Evolutionary conservation across 23 tunicate species (phyloP).

Genomic region (Oikopleura albicans): DNA sequence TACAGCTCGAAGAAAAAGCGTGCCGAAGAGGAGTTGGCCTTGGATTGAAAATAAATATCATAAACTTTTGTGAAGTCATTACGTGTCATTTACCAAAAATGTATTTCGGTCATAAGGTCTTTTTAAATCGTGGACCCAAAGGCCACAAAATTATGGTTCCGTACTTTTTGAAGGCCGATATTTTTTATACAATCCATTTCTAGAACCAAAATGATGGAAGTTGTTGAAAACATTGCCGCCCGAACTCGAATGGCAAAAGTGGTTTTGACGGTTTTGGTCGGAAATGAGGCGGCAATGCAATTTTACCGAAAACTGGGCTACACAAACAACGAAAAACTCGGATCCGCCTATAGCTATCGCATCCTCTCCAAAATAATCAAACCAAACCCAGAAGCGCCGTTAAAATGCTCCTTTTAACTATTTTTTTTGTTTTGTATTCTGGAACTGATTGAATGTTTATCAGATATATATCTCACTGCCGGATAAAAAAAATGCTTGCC

Average conservation of each 20-base stretch:
- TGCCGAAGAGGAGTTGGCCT: neutral
- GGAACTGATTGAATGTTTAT: neutral
- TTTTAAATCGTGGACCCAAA: too few relatives aligned
- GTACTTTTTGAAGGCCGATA: too few relatives aligned
- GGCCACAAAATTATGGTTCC: too few relatives aligned
- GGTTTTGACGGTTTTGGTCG: neutral
- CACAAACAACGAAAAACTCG: constrained; percentile 2
- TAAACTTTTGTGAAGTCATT: neutral
- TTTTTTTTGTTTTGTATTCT: neutral
- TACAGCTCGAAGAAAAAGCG: constrained; percentile 1
- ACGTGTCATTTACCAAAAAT: too few relatives aligned
- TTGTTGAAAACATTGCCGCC: neutral
- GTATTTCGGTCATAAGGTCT: too few relatives aligned
- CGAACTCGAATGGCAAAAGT: constrained; percentile 2
- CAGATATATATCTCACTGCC: too few relatives aligned
- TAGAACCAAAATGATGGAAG: neutral
- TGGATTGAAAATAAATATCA: neutral
- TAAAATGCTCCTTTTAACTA: neutral
- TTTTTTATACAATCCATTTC: too few relatives aligned
- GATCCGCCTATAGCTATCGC: neutral
- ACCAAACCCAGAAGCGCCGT: neutral
- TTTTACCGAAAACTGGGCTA: neutral
- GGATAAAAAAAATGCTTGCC: too few relatives aligned
- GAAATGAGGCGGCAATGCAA: neutral
- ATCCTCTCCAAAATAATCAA: neutral